Evolutionary conservation across 2,113 vertebrate genomes (phyloP), one percentile per base, ranked within the genome.

Genomic region (Clinocottus analis): DNA sequence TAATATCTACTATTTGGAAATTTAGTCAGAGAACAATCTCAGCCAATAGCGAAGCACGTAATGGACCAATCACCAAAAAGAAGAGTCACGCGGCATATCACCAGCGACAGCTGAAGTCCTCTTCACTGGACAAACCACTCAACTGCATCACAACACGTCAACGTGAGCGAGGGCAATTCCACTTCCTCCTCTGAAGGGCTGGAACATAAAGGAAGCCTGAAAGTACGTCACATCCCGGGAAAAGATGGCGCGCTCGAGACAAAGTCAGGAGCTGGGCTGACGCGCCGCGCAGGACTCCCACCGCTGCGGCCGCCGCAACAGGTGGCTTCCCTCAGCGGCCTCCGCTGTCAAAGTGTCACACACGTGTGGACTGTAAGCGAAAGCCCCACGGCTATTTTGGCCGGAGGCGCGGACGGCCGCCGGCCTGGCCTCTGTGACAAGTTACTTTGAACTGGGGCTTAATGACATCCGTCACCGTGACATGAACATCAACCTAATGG

Each of bases 391-490:
- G 61, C 45, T 86, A 73, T 79, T 90, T 84, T 45, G n/a, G 82
- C 71, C 23, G 10, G 69, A 2, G 5, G 33, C 29, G 47, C 37
- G 7, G 23, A 47, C 69, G 35, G 67, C 49, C 65, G 78, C 56
- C 5, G 39, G 35, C 41, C 33, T 7, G 5, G 13, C 16, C 7
- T 12, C 33, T 47, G 43, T 75, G 75, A 84, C 69, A 85, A 41
- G 79, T 91, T 62, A 83, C 65, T 83, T 17, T 79, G 80, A 85
- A 80, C 19, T 75, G 68, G 43, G 56, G 6, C 29, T 45, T 1
- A 70, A 29, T 67, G 51, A 75, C 60, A 84, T 82, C 74, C 85
- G 83, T 84, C 92, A 78, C 39, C 11, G n/a, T 80, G 89, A 87
- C 87, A 86, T 1, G 0, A 55, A 35, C 49, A 13, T 47, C 7